These are phyloP conservation scores for Salvelinus fontinalis DNA, from an alignment of 2,113 vertebrate genomes.

Conservation along the genomic window DNA sequence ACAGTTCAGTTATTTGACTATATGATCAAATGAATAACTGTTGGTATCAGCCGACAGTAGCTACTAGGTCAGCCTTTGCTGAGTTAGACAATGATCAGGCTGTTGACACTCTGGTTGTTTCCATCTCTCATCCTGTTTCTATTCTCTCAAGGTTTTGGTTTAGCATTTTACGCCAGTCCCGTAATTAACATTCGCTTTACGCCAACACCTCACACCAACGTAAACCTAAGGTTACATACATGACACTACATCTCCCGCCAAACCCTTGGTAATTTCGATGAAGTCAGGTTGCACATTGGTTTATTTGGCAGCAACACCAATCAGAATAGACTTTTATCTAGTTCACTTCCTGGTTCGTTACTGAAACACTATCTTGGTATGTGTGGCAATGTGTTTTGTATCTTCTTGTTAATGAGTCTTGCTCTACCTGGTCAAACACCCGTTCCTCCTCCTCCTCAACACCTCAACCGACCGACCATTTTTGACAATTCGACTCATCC, in stretches of 20 bases:
- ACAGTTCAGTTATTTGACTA: not conserved
- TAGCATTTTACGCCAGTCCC: not conserved
- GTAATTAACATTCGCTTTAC: not conserved
- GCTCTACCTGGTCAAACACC: conserved; percentile 99
- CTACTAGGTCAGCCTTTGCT: too few species aligned
- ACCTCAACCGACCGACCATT: conserved; percentile 78
- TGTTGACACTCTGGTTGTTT: not conserved
- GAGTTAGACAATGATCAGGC: too few species aligned
- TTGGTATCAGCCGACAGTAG: too few species aligned
- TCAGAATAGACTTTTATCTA: not conserved
- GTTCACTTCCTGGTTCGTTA: not conserved
- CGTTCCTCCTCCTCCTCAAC: conserved; percentile 75
- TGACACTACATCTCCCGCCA: not conserved
- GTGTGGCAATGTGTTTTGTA: conserved; percentile 89
- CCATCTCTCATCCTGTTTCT: conserved; percentile 3
- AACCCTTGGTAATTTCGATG: not conserved
- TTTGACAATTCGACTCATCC: conserved; percentile 98
- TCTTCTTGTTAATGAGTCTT: conserved; percentile 81
- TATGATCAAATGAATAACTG: not conserved
- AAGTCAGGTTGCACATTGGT: not conserved
- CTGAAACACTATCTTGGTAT: conserved; percentile 75
- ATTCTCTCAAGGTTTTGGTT: conserved; percentile 13
- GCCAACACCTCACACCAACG: not conserved
- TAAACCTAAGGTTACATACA: not conserved
- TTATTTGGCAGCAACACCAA: not conserved